phyloP scores from a whole-genome alignment of 2,113 vertebrate genomes.

The Crotophaga sulcirostris region DNA sequence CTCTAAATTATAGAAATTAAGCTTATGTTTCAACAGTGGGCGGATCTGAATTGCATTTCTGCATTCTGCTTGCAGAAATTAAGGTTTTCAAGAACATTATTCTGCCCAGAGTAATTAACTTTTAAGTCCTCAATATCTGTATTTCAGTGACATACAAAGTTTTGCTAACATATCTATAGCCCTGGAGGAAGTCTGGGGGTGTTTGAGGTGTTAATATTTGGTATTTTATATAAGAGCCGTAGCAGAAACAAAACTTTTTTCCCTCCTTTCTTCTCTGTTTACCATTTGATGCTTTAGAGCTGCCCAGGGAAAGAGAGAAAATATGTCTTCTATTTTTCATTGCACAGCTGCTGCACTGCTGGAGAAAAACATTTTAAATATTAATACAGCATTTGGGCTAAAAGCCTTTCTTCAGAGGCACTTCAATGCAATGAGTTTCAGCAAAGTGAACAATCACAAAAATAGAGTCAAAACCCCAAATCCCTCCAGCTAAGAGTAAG shows the following conservation, averaged over 20 bases:
- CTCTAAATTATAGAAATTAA: not conserved
- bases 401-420: conserved; percentile 19
- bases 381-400: conserved; percentile 38
- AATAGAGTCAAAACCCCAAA: not conserved
- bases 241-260: not conserved
- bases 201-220: not conserved
- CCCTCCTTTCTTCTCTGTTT: not conserved
- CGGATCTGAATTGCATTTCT: not conserved
- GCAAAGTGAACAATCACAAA: not conserved
- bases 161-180: not conserved
- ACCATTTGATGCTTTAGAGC: conserved; percentile 12
- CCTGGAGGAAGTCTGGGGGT: not conserved
- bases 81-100: not conserved
- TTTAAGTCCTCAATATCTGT: not conserved
- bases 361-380: conserved; percentile 53
- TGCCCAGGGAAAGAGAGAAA: conserved; percentile 17
- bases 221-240: not conserved
- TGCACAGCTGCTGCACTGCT: conserved; percentile 55
- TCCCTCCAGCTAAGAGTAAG: not conserved
- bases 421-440: not conserved
- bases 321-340: conserved; percentile 47
- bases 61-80: not conserved
- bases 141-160: not conserved
- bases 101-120: not conserved
- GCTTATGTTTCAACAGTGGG: not conserved